Percentiles rank a stretch among this genome's conserved stretches.
These are phyloP conservation scores for Pelecanoides urinatrix DNA, from an alignment of 2,113 vertebrate genomes.

Conservation along the genomic window DNA sequence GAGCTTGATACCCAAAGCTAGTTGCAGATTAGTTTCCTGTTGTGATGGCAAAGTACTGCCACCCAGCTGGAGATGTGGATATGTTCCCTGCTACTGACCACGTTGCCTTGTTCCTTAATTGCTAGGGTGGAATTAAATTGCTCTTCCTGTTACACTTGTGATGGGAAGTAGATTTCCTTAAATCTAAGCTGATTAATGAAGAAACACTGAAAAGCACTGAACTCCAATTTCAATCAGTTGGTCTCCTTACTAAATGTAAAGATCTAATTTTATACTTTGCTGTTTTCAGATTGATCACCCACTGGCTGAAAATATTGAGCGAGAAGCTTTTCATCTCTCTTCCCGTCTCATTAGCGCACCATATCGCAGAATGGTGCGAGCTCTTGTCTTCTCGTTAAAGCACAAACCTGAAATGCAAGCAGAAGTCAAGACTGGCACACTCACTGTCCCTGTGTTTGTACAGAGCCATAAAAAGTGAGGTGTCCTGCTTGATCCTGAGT, in stretches of 20 bases:
- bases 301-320: constrained; percentile 93
- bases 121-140: constrained; percentile 80
- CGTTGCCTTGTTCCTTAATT: constrained; percentile 75
- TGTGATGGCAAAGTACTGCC: constrained; percentile 74
- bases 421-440: constrained; percentile 78
- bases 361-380: constrained; percentile 86
- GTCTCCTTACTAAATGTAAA: constrained; percentile 71
- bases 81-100: constrained; percentile 74
- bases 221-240: constrained; percentile 65
- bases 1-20: constrained; percentile 29
- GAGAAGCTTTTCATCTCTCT: constrained; percentile 91
- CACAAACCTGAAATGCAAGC: constrained; percentile 81
- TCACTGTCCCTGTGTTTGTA: constrained; percentile 81
- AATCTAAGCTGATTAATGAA: constrained; percentile 76
- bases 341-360: constrained; percentile 85
- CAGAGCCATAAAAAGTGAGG: constrained; percentile 87
- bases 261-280: constrained; percentile 79
- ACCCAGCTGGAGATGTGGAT: constrained; percentile 73
- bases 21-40: constrained; percentile 73
- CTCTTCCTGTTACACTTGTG: constrained; percentile 76
- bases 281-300: constrained; percentile 86
- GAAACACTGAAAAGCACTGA: constrained; percentile 59
- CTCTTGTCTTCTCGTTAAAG: constrained; percentile 93
- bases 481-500: neutral
- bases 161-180: constrained; percentile 76